These are phyloP conservation scores for Uromys caudimaculatus DNA, from an alignment of 2,797 vertebrate genomes.

Conservation along the genomic window DNA sequence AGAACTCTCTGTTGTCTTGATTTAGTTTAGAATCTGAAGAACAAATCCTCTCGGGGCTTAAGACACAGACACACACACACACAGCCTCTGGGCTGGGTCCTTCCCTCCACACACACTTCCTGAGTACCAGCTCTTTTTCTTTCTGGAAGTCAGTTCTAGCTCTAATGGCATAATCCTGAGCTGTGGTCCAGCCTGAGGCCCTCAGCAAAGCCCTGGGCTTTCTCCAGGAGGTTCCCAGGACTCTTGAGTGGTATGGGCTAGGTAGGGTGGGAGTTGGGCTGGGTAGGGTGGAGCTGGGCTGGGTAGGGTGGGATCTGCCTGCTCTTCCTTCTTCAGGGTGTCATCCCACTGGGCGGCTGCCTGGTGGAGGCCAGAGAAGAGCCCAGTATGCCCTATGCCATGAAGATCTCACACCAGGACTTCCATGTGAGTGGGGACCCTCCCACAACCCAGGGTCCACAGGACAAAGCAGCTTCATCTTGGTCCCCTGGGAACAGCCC, in stretches of 20 bases:
- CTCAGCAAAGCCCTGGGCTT: not conserved
- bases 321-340: slow-evolving; percentile 90
- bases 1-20: not conserved
- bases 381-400: slow-evolving; percentile 95
- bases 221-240: not conserved
- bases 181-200: not conserved
- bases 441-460: not conserved
- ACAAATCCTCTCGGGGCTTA: not conserved
- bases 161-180: not conserved
- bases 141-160: not conserved
- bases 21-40: slow-evolving; percentile 14
- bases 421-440: slow-evolving; percentile 91
- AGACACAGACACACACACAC: not conserved
- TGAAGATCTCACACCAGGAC: slow-evolving; percentile 96
- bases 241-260: not conserved
- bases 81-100: not conserved
- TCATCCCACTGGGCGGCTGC: slow-evolving; percentile 96
- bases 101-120: not conserved
- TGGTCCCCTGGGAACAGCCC: not conserved
- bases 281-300: too few relatives aligned
- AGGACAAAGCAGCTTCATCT: not conserved
- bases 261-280: not conserved
- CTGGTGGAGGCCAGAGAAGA: slow-evolving; percentile 94
- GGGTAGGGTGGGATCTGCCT: not conserved
- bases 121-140: not conserved